Conservation (phyloP, 2,113 vertebrate species). For the Actinemys pallida region DNA sequence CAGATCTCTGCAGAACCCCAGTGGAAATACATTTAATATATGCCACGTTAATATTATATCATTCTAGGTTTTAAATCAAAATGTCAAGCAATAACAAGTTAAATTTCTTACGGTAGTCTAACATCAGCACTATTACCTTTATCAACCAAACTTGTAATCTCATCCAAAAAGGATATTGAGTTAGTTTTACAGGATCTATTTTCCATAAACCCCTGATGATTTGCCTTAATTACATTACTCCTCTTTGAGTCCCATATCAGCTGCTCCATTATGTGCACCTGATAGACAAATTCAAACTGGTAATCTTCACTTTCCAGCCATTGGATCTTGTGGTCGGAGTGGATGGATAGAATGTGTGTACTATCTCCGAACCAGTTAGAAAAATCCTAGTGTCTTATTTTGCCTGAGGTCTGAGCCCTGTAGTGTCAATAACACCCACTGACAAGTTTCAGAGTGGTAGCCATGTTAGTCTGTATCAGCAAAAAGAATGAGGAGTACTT, state of each 20-base stretch:
- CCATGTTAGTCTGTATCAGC: no score
- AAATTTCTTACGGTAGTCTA: background rate
- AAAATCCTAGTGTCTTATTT: background rate
- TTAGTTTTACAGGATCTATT: background rate
- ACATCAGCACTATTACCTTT: background rate
- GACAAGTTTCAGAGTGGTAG: no score
- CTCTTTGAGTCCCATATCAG: background rate
- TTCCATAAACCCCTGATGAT: background rate
- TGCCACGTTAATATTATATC: background rate
- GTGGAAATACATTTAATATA: background rate
- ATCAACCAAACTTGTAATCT: background rate
- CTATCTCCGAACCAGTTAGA: background rate
- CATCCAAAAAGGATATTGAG: no score
- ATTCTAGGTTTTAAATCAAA: background rate
- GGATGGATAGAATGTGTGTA: background rate
- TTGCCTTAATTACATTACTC: background rate
- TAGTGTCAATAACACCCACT: rapidly evolving
- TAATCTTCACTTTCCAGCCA: background rate
- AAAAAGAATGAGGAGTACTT: no score
- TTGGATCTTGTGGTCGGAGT: background rate
- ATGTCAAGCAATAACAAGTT: background rate
- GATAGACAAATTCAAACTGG: background rate
- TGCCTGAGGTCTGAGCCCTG: background rate
- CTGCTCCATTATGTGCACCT: background rate
- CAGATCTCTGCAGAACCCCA: background rate